These are phyloP conservation scores for Volucella zonaria DNA, from an alignment of 2,888 invertebrate species.

Conservation along the genomic window DNA sequence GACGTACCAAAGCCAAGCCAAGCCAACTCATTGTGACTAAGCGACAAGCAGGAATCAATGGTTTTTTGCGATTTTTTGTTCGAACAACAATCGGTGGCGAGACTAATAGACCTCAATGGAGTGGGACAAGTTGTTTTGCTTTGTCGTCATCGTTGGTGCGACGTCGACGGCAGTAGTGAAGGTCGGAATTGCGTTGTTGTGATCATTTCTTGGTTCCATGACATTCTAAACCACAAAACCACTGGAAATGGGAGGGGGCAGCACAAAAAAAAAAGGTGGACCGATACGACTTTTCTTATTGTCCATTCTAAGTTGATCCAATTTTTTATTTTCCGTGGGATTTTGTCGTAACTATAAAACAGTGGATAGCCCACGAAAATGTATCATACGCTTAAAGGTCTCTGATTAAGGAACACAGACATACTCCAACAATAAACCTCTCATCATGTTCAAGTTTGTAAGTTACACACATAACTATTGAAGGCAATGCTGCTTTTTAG, in stretches of 20 bases:
- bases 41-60: conserved; percentile 62
- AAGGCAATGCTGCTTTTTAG: neutral
- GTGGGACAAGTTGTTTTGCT: conserved; percentile 29
- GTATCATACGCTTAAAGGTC: conserved; percentile 63
- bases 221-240: conserved; percentile 63
- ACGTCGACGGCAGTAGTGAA: conserved; percentile 29
- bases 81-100: neutral
- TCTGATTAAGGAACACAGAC: conserved; percentile 69
- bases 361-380: conserved; percentile 29
- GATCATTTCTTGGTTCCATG: conserved; percentile 42
- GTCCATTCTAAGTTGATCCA: conserved; percentile 53
- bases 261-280: conserved; percentile 30
- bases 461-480: conserved; percentile 27
- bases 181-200: conserved; percentile 39
- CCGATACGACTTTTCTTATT: conserved; percentile 9
- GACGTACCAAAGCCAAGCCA: neutral
- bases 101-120: conserved; percentile 13
- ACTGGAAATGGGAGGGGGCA: conserved; percentile 4
- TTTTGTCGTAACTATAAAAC: conserved; percentile 56
- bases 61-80: conserved; percentile 15
- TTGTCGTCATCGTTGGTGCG: conserved; percentile 33
- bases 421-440: conserved; percentile 42
- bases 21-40: conserved; percentile 48
- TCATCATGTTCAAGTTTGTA: conserved; percentile 75
- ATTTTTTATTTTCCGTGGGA: conserved; percentile 21